A percentile compares a stretch with the other conserved stretches of the same genome.
Evolutionary conservation across 2,797 vertebrate species (phyloP).

Genomic region (Hyperoplus immaculatus): DNA sequence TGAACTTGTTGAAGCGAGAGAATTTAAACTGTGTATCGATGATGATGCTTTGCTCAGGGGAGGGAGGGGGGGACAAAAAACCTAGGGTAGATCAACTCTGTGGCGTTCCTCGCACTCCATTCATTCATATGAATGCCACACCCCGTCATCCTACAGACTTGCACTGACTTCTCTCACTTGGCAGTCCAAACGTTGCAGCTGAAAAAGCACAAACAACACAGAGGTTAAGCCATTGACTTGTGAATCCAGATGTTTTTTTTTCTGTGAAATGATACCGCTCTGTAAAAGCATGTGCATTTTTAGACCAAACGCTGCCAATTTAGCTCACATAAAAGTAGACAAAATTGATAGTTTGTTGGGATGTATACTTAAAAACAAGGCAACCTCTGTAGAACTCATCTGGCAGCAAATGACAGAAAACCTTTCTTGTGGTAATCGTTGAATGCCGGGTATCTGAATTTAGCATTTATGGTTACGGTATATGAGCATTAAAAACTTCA

Average conservation of each 20-base stretch:
- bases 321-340: conserved; percentile 26
- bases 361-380: conserved; percentile 20
- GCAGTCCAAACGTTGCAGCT: conserved; percentile 47
- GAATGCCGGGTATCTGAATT: conserved; percentile 4
- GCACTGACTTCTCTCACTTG: conserved; percentile 38
- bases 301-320: conserved; percentile 43
- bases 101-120: neutral
- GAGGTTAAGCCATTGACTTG: conserved; percentile 39
- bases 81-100: neutral
- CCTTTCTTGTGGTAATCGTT: neutral
- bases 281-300: conserved; percentile 37
- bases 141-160: conserved; percentile 27
- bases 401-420: conserved; percentile 14
- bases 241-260: conserved; percentile 55
- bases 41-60: conserved; percentile 49
- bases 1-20: conserved; percentile 57
- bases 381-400: conserved; percentile 5
- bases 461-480: neutral
- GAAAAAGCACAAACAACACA: conserved; percentile 39
- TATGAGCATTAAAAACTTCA: neutral
- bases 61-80: conserved; percentile 32
- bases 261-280: conserved; percentile 38
- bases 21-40: conserved; percentile 51
- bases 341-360: neutral
- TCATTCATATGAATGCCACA: conserved; percentile 16